Evolutionary conservation across 2,113 vertebrate species (phyloP).

Genomic region (Aix galericulata): DNA sequence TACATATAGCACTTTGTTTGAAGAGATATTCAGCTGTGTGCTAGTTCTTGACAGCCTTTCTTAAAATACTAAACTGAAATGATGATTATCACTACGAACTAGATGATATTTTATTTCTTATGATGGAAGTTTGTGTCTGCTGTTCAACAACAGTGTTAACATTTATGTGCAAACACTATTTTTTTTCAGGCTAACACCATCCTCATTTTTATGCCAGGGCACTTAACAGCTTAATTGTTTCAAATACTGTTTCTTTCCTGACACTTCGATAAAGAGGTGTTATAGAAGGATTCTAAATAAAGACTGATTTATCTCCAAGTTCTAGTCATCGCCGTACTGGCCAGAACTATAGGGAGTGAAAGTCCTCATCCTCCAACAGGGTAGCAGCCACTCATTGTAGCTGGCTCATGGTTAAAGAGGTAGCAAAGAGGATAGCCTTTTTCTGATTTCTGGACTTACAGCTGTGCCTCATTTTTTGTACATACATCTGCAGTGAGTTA

Average conservation of each 20-base stretch:
- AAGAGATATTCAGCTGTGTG: background rate
- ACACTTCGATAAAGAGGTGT: background rate
- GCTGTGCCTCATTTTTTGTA: background rate
- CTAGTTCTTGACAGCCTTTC: background rate
- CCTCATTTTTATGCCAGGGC: background rate
- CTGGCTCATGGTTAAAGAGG: background rate
- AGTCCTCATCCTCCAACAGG: background rate
- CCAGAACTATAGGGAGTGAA: background rate
- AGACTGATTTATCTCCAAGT: background rate
- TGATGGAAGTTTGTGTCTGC: background rate
- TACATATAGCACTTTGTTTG: background rate
- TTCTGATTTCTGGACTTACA: background rate
- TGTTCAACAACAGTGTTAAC: background rate
- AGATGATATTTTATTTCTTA: background rate
- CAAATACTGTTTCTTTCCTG: background rate
- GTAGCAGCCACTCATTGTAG: background rate
- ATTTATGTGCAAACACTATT: background rate
- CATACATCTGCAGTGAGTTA: background rate
- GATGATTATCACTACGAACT: background rate
- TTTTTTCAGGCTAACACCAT: background rate
- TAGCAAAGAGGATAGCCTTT: background rate
- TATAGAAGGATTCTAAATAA: background rate
- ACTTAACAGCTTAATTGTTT: background rate
- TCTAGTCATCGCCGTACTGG: background rate
- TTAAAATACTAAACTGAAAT: background rate